Evolutionary conservation across 2,888 invertebrate genomes (phyloP).

Genomic region (Nycteola revayana): DNA sequence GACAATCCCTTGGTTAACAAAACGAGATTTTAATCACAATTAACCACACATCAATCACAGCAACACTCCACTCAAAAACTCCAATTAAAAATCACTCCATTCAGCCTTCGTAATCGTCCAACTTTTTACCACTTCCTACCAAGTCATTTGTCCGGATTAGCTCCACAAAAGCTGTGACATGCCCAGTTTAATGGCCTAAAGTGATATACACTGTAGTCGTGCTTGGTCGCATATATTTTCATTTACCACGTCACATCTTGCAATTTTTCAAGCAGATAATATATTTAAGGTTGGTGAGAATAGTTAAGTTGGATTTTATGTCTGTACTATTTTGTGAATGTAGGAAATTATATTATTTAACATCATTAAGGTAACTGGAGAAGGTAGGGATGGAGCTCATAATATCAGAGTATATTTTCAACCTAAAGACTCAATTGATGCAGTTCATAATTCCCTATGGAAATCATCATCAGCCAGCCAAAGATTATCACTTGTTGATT

Average conservation of each 20-base stretch:
- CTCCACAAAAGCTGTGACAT: constrained; percentile 26
- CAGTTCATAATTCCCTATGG: too few relatives aligned
- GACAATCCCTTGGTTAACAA: too few relatives aligned
- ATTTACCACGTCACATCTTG: constrained; percentile 26
- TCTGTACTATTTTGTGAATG: too few relatives aligned
- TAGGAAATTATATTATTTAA: too few relatives aligned
- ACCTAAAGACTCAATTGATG: too few relatives aligned
- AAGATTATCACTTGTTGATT: not conserved
- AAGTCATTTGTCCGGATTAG: constrained; percentile 38
- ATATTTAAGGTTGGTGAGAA: constrained; percentile 1
- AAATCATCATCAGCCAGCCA: too few relatives aligned
- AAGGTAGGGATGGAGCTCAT: too few relatives aligned
- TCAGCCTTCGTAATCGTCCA: constrained; percentile 21
- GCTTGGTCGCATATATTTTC: constrained; percentile 30
- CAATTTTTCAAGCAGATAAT: constrained; percentile 35
- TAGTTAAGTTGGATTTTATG: too few relatives aligned
- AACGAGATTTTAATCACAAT: too few relatives aligned
- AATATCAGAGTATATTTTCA: too few relatives aligned
- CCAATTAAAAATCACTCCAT: constrained; percentile 18
- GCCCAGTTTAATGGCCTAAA: constrained; percentile 32
- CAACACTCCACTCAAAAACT: constrained; percentile 4
- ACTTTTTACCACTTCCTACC: constrained; percentile 32
- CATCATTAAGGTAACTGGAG: too few relatives aligned
- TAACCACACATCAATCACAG: too few relatives aligned
- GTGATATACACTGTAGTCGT: constrained; percentile 33